phyloP scores from a whole-genome alignment of 2,113 vertebrate species.

The Lontra canadensis region DNA sequence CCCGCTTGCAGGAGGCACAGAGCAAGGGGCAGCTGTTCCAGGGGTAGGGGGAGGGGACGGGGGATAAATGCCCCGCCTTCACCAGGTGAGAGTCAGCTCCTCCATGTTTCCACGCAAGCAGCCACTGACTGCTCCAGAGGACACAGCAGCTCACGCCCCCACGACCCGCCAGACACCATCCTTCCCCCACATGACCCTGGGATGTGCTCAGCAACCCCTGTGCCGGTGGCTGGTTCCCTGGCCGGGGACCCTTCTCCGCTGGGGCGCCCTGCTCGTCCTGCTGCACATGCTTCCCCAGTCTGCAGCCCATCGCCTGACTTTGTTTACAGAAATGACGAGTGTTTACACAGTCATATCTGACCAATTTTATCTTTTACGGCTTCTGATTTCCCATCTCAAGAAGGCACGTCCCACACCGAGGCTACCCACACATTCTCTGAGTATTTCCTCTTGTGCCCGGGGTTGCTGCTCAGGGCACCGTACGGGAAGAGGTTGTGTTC shows the following conservation, averaged over 20 bases:
- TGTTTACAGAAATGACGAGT: fast-evolving
- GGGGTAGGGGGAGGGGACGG: no score
- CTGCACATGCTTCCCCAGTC: fast-evolving
- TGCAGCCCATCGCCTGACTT: neutral
- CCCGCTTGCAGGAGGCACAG: fast-evolving
- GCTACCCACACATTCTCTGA: fast-evolving
- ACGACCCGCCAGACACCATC: fast-evolving
- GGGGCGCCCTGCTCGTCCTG: fast-evolving
- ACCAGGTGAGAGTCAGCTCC: fast-evolving
- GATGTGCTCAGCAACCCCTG: fast-evolving
- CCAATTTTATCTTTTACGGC: fast-evolving
- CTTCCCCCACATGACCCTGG: fast-evolving
- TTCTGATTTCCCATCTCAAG: neutral
- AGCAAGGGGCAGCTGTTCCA: fast-evolving
- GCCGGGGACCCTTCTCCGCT: fast-evolving
- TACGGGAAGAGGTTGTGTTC: fast-evolving
- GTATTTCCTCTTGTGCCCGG: fast-evolving
- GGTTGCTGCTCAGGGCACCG: fast-evolving
- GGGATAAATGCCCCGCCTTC: fast-evolving
- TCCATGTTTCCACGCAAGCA: fast-evolving
- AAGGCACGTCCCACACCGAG: fast-evolving
- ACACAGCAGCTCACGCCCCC: neutral
- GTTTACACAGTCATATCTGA: fast-evolving
- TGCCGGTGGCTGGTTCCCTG: fast-evolving
- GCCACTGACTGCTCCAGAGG: no score